Evolutionary conservation across 1,140 invertebrate species (phyloP), one percentile per base, ranked within the genome.

Genomic region (Drosophila nigromelanica): DNA sequence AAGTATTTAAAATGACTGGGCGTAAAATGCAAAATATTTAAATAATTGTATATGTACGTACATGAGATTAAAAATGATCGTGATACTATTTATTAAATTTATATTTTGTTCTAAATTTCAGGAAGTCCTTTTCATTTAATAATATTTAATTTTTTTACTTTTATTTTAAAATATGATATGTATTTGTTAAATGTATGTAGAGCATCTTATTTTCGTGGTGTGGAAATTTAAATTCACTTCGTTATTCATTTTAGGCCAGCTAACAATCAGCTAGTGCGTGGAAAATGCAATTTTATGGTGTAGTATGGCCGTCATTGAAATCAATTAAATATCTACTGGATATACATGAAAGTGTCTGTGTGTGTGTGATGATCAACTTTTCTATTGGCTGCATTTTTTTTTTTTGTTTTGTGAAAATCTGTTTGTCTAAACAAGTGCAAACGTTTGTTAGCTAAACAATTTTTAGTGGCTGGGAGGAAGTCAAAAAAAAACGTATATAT

Each of bases 381-480:
- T 69, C 11, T 2, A 21, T 42, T 63, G 33, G 12, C 47, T 55
- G 18, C 6, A 48, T 50, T 27, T 30, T 30, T 50, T 42, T 27
- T 30, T 50, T 50, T 35, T 51, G n/a, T 62, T n/a, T n/a, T 48
- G 52, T 59, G 33, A 54, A 72, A 66, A 43, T 66, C 60, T 61
- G 51, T 64, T 78, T 66, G 48, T 24, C 45, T 59, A 70, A 64
- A 59, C 50, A 60, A 74, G 63, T 64, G 64, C 42, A 69, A 59
- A 50, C 60, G 47, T 59, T 59, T 68, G 35, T 55, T 58, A 42
- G 63, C 18, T 45, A 76, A 76, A 68, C 56, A 61, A 64, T 71
- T 64, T 63, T 73, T 8, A 18, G 45, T 58, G 21, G 42, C 30
- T 54, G 54, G 27, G 43, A 40, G 14, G 24, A 37, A 54, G 30